Evolutionary conservation across 2,797 vertebrate species (phyloP), one percentile per base, ranked within the genome.

Genomic region (Lepilemur ruficaudatus): DNA sequence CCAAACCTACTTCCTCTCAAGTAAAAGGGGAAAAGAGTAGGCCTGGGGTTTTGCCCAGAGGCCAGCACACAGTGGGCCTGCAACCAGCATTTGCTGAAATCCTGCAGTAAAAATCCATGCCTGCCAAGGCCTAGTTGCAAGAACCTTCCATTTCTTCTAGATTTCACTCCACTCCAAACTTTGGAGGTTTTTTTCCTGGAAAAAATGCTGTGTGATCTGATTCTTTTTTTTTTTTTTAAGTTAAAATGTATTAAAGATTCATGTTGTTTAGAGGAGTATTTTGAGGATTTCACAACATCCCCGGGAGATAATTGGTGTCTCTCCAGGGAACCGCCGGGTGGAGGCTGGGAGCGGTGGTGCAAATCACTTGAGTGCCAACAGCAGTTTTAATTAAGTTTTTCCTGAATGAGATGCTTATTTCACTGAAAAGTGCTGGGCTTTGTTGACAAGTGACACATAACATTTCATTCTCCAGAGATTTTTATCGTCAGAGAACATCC

Each of bases 381-480:
- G 91, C 92, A 96, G 96, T 93, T 97, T 97, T 98, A 97, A 98
- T 98, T 97, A 97, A 96, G 93, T 95, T 91, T 90, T 94, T 92
- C 94, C 69, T 96, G 94, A 97, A 97, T 97, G 95, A 96, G 95
- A 97, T 96, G 94, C 89, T 96, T 97, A 94, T 97, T 96, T 97
- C 76, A 84, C 93, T 63, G 93, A 93, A 91, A 97, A 93, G 72
- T 96, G 59, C 43, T 41, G 69, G 92, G 93, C 43, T 94, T 97
- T 94, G 95, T 96, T 96, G 97, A 97, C 96, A 97, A 98, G 92
- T 96, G 96, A 95, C 93, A 95, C 57, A 73, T 55, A 95, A 81
- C 63, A 89, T 97, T 97, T 96, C 79, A 73, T 95, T 91, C 96
- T 97, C 84, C 18, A 22, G 90, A 76, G 83, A 59, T 43, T 93